Percentiles rank a stretch among this genome's conserved stretches.
Conservation (phyloP, 2,888 invertebrate genomes). For the Chaetogeoica ovagalla region DNA sequence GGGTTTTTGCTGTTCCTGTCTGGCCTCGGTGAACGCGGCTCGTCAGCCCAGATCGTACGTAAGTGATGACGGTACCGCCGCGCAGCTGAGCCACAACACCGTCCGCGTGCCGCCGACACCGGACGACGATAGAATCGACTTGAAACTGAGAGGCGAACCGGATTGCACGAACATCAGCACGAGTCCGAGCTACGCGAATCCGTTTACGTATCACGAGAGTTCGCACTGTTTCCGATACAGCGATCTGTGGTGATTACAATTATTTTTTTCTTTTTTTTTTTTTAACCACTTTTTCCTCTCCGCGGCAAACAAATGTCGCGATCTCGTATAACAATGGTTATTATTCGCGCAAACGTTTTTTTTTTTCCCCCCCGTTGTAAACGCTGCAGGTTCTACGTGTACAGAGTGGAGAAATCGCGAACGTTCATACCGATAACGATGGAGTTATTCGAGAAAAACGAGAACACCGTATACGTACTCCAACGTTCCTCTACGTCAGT, state of each 20-base stretch:
- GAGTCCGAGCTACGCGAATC: constrained; percentile 9
- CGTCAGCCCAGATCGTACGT: neutral
- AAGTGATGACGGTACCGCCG: too few species aligned
- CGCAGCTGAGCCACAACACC: neutral
- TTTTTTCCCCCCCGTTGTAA: too few species aligned
- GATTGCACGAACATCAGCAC: constrained; percentile 11
- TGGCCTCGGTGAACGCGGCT: constrained; percentile 3
- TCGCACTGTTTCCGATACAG: constrained; percentile 40
- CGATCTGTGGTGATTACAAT: constrained; percentile 9
- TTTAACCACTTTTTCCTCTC: too few species aligned
- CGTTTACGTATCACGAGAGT: constrained; percentile 26
- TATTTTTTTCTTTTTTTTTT: too few species aligned
- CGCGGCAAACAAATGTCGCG: too few species aligned
- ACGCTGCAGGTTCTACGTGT: constrained; percentile 26
- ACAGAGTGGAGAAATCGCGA: constrained; percentile 6
- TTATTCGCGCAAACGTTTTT: too few species aligned
- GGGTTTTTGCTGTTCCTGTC: constrained; percentile 38
- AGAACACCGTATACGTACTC: neutral
- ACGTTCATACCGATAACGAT: neutral
- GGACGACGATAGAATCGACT: neutral
- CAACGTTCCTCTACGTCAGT: neutral
- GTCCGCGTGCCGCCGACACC: neutral
- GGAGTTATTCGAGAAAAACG: constrained; percentile 3
- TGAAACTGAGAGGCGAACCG: constrained; percentile 24
- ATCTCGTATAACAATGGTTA: too few species aligned